phyloP scores from a whole-genome alignment of 2,797 vertebrate species.

The Tympanoctomys barrerae region DNA sequence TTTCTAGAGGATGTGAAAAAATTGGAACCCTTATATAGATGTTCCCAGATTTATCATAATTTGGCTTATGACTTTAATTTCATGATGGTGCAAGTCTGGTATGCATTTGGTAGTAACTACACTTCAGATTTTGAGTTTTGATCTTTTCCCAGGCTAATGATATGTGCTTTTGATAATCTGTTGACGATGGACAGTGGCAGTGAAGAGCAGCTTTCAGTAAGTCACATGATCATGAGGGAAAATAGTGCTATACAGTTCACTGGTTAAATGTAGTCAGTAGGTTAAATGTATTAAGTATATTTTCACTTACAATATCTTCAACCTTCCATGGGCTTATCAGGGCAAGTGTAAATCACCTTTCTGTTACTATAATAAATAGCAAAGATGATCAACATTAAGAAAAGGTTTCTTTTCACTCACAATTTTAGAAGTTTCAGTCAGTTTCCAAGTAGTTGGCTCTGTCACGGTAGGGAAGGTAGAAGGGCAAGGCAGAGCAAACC shows the following conservation, averaged over 20 bases:
- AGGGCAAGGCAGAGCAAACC: not conserved
- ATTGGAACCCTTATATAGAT: not conserved
- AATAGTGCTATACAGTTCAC: not conserved
- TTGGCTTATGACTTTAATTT: not conserved
- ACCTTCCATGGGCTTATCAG: not conserved
- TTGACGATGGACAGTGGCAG: not conserved
- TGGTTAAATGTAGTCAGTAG: not conserved
- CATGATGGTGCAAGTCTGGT: not conserved
- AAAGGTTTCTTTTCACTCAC: not conserved
- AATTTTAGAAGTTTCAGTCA: not conserved
- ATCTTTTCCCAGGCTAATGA: not conserved
- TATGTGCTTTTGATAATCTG: not conserved
- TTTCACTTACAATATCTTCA: not conserved
- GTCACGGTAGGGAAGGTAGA: not conserved
- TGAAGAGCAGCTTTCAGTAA: not conserved
- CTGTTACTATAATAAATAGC: not conserved
- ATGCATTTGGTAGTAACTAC: not conserved
- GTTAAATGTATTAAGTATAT: not conserved
- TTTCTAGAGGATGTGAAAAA: slow-evolving; percentile 2
- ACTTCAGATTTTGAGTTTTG: not conserved
- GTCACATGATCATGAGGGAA: not conserved
- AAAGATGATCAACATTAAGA: not conserved
- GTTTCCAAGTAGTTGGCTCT: not conserved
- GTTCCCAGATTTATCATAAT: not conserved
- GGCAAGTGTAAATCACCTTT: not conserved